phyloP scores from a whole-genome alignment of 2,113 vertebrate genomes.

The Gymnocephalus cernua region DNA sequence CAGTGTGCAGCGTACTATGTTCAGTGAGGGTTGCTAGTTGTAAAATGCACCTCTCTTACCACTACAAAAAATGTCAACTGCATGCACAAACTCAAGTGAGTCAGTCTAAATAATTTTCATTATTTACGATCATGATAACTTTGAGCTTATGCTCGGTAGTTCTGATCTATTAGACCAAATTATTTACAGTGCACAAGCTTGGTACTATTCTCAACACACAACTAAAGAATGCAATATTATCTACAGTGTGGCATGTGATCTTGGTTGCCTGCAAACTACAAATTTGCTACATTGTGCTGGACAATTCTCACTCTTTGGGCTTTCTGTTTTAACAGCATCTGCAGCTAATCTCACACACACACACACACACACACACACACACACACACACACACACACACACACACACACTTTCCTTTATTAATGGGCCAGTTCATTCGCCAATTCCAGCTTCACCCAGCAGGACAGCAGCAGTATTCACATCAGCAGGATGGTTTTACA shows the following conservation, averaged over 20 bases:
- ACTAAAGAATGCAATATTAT: background rate
- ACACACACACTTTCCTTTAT: background rate
- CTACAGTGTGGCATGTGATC: background rate
- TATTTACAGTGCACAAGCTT: background rate
- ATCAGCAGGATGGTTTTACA: background rate
- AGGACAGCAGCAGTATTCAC: too few relatives aligned
- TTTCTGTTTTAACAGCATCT: slow-evolving; percentile 19
- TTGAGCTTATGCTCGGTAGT: background rate
- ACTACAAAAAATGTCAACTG: background rate
- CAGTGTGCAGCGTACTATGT: background rate
- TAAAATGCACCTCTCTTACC: background rate
- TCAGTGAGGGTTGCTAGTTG: background rate
- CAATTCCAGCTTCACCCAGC: background rate
- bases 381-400: too few relatives aligned
- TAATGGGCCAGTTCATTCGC: background rate
- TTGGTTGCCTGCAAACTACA: slow-evolving; percentile 3
- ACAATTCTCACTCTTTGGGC: background rate
- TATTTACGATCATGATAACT: background rate
- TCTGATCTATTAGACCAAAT: background rate
- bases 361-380: too few relatives aligned
- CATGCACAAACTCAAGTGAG: background rate
- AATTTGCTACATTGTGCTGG: background rate
- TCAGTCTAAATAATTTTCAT: background rate
- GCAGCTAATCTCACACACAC: too few relatives aligned
- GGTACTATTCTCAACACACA: background rate